These are phyloP conservation scores for Cantharis flavilabris DNA, from an alignment of 2,888 invertebrate genomes.

Conservation along the genomic window DNA sequence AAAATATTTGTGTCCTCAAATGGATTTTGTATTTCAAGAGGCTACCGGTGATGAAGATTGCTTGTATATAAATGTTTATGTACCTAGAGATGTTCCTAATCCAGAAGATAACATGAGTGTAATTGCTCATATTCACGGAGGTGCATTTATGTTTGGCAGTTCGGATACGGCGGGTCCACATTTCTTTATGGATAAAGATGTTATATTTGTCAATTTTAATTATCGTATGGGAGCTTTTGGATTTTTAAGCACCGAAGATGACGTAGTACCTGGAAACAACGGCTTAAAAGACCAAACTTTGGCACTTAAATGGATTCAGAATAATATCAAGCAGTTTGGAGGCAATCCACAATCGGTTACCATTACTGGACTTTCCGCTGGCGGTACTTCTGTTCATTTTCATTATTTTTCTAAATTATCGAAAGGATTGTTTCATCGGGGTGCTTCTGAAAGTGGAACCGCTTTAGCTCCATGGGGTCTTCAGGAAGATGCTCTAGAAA, in stretches of 20 bases:
- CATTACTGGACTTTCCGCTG: slow-evolving; percentile 69
- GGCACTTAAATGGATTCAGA: slow-evolving; percentile 65
- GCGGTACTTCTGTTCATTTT: slow-evolving; percentile 72
- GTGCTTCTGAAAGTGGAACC: slow-evolving; percentile 70
- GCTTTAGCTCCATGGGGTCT: slow-evolving; percentile 62
- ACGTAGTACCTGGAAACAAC: neutral
- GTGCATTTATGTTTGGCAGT: slow-evolving; percentile 3
- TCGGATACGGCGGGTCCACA: neutral
- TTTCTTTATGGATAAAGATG: slow-evolving; percentile 16
- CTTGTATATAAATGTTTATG: slow-evolving; percentile 15
- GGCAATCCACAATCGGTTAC: slow-evolving; percentile 70
- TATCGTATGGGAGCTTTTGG: slow-evolving; percentile 6
- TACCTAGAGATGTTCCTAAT: neutral
- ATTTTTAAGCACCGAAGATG: slow-evolving; percentile 8
- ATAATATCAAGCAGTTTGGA: slow-evolving; percentile 60
- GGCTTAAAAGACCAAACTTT: slow-evolving; percentile 66
- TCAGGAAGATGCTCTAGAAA: slow-evolving; percentile 59
- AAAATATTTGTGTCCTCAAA: neutral
- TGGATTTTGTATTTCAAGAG: neutral
- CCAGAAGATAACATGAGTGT: slow-evolving; percentile 4
- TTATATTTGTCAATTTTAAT: slow-evolving; percentile 7
- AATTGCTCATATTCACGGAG: slow-evolving; percentile 15
- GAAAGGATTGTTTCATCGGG: slow-evolving; percentile 57
- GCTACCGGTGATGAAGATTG: slow-evolving; percentile 11
- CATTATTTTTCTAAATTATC: slow-evolving; percentile 68